Evolutionary conservation across 2,113 vertebrate genomes (phyloP), one percentile per base, ranked within the genome.

Genomic region (Myotis davidii): DNA sequence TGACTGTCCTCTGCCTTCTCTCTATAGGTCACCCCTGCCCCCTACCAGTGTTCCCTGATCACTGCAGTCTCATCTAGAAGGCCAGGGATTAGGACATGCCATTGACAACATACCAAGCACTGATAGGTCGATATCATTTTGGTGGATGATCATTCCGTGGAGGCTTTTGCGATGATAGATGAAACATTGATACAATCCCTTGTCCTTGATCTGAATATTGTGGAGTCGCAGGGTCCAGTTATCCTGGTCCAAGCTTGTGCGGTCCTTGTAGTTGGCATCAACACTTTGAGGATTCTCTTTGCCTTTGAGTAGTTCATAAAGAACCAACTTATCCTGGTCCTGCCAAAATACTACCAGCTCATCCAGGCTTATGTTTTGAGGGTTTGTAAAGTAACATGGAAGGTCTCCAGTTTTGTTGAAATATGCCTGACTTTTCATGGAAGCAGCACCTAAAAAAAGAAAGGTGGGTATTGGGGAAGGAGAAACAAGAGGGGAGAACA

Each of bases 291-390:
- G 18, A 0, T 97, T 97, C 67, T 96, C 89, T 76, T 5, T 89
- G 52, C 97, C 97, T 61, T 11, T 7, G n/a, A 45, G 96, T 1
- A 73, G 27, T 23, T 98, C 97, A 54, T 90, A 95, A 20, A 98
- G 79, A 74, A 97, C 97, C 65, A 45, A 0, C 0, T 48, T 72
- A 37, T 95, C 0, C 12, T 82, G 45, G 52, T 96, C 29, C 86
- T 98, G 97, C 95, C 95, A 98, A 96, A 98, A 98, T 50, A 96
- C n/a, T 9, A 98, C 76, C 37, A 97, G 76, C 9, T 97, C 91
- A 1, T 61, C 18, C 59, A 52, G 29, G 86, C 92, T 97, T 52
- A 37, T 50, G 13, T 97, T 97, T 61, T 84, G n/a, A 67, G 95
- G 21, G 72, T 98, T 97, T 86, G 52, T 21, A 77, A 91, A 96